A percentile compares a stretch with the other conserved stretches of the same genome.
These are phyloP conservation scores for Bombyx huttoni DNA, from an alignment of 2,888 invertebrate genomes.

Conservation along the genomic window DNA sequence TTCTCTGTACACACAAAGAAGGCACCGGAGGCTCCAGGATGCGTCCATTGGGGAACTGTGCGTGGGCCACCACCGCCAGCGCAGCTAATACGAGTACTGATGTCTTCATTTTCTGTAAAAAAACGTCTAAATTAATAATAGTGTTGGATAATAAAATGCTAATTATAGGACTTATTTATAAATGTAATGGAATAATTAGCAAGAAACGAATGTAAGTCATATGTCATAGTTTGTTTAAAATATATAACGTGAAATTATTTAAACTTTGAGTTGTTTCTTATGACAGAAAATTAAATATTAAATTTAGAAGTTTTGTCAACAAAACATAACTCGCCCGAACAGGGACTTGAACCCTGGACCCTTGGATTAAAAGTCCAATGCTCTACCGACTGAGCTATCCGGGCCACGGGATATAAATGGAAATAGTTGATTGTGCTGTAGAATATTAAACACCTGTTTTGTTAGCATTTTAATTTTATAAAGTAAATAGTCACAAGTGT, in stretches of 20 bases:
- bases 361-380: constrained; percentile 85
- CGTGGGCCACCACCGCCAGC: constrained; percentile 43
- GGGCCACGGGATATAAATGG: constrained; percentile 42
- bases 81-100: constrained; percentile 27
- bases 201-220: too few species aligned
- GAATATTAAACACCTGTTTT: not conserved
- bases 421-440: too few species aligned
- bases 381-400: constrained; percentile 84
- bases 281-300: not conserved
- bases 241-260: too few species aligned
- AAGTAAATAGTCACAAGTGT: too few species aligned
- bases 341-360: constrained; percentile 85
- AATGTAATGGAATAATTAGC: too few species aligned
- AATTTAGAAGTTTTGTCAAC: not conserved
- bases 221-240: too few species aligned
- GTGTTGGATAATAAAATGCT: too few species aligned
- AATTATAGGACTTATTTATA: too few species aligned
- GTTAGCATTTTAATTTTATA: not conserved
- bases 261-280: too few species aligned
- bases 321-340: constrained; percentile 72
- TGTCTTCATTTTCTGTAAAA: constrained; percentile 52
- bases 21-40: constrained; percentile 86
- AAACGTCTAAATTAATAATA: too few species aligned
- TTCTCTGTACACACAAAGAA: constrained; percentile 80
- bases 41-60: constrained; percentile 83